Evolutionary conservation across 2,888 invertebrate species (phyloP), one percentile per base, ranked within the genome.

Genomic region (Dolichopus griseipennis): DNA sequence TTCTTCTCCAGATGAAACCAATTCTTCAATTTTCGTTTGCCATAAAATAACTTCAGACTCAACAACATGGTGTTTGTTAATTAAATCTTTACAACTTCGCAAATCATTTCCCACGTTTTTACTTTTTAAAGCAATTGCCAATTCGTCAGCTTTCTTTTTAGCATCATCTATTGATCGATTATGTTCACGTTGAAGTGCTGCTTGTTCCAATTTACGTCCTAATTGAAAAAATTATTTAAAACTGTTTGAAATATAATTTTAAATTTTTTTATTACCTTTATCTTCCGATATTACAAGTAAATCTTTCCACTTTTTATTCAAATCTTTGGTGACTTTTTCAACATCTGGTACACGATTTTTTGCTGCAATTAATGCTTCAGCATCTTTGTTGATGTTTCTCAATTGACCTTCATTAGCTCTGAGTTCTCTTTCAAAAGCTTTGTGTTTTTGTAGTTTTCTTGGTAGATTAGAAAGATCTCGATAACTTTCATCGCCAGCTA

Each of bases 351-450:
- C 87, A 61, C 86, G 86, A 75, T 90, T 88, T 69, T 88, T 88
- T 71, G 88, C 87, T 1, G 86, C 86, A 69, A 92, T 87, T 71
- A 94, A 79, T 1, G 87, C 86, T 75, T 90, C 87, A 2, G 91
- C 92, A 69, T 85, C 84, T 82, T 93, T 93, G 73, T 92, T 93
- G 0, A 96, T 91, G 27, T 90, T 89, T 66, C 95, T 84, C 12
- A 97, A 83, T 75, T 96, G 92, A 18, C 94, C 95, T 79, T 97
- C 95, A 76, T 97, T 98, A 1, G 97, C 95, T 65, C 93, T 87
- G 22, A 99, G 82, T 78, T 99, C 98, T 1, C 97, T 85, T 76
- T 97, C 97, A 77, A 98, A 97, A 0, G 97, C 97, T 79, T 96
- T 94, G 78, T 99, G 98, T 77, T 96, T 96, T 81, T 97, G 95